Evolutionary conservation across 37 sponge, comb jelly and placozoan genomes (phyloP).

Genomic region (Theonella swinhoei): DNA sequence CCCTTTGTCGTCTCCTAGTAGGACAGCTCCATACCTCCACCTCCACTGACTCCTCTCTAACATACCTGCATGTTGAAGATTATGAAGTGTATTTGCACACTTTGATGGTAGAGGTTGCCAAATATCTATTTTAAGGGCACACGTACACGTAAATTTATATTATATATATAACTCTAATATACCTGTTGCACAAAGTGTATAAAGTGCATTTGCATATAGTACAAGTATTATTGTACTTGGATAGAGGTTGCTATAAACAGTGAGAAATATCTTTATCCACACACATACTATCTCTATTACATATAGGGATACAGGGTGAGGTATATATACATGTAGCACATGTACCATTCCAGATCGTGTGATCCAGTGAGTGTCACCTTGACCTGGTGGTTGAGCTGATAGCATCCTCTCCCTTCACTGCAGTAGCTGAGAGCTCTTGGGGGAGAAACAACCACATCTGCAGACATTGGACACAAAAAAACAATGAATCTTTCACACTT

Average conservation of each 20-base stretch:
- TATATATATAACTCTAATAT: too few species aligned
- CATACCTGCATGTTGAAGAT: constrained; percentile 80
- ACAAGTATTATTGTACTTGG: too few species aligned
- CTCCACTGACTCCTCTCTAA: constrained; percentile 81
- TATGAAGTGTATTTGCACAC: neutral
- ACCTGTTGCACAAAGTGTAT: too few species aligned
- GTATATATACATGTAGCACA: too few species aligned
- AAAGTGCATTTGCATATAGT: too few species aligned
- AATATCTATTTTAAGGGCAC: neutral
- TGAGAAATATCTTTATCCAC: too few species aligned
- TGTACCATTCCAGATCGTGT: constrained; percentile 45
- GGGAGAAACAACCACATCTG: constrained; percentile 31
- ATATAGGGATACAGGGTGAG: too few species aligned
- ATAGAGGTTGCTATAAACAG: too few species aligned
- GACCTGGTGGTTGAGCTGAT: constrained; percentile 41
- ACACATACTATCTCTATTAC: too few species aligned
- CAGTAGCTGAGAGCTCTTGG: constrained; percentile 8
- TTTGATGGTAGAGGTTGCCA: neutral
- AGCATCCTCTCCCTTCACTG: constrained; percentile 13
- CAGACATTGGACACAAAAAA: neutral
- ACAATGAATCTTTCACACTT: neutral
- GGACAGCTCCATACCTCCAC: constrained; percentile 73
- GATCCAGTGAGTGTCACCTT: neutral
- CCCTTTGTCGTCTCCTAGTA: neutral
- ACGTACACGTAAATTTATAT: neutral